Evolutionary conservation across 2,888 invertebrate genomes (phyloP).

Genomic region (Zelleria hepariella): DNA sequence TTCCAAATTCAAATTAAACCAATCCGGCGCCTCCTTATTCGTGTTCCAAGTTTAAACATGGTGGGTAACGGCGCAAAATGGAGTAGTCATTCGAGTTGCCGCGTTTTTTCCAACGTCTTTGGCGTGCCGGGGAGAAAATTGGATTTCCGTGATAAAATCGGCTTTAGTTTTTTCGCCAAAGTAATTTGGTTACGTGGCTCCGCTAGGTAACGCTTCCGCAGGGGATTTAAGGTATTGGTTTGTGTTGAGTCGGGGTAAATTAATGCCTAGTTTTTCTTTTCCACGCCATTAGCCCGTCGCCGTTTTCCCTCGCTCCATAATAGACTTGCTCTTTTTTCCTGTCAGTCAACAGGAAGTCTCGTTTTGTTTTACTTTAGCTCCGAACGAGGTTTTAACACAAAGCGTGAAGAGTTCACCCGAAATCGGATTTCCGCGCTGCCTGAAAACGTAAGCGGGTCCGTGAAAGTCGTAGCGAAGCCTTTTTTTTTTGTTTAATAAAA

Average conservation of each 20-base stretch:
- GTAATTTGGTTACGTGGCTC: conserved; percentile 52
- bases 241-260: conserved; percentile 31
- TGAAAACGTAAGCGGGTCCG: not conserved
- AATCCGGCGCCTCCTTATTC: conserved; percentile 72
- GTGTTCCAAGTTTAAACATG: conserved; percentile 67
- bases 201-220: conserved; percentile 46
- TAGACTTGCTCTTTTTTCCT: not conserved
- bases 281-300: conserved; percentile 1
- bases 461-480: not conserved
- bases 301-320: not conserved
- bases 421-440: not conserved
- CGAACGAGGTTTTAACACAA: not conserved
- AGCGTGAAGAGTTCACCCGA: not conserved
- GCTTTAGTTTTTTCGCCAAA: conserved; percentile 55
- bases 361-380: not conserved
- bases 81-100: conserved; percentile 69
- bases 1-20: conserved; percentile 72
- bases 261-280: conserved; percentile 6
- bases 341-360: not conserved
- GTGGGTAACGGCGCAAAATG: conserved; percentile 64
- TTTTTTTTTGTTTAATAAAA: conserved; percentile 1
- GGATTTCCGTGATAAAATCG: conserved; percentile 72
- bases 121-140: conserved; percentile 71
- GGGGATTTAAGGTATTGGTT: conserved; percentile 48
- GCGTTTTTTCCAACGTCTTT: conserved; percentile 69